Evolutionary conservation across 2,888 invertebrate genomes (phyloP), one percentile per base, ranked within the genome.

Genomic region (Rotaria sp.): DNA sequence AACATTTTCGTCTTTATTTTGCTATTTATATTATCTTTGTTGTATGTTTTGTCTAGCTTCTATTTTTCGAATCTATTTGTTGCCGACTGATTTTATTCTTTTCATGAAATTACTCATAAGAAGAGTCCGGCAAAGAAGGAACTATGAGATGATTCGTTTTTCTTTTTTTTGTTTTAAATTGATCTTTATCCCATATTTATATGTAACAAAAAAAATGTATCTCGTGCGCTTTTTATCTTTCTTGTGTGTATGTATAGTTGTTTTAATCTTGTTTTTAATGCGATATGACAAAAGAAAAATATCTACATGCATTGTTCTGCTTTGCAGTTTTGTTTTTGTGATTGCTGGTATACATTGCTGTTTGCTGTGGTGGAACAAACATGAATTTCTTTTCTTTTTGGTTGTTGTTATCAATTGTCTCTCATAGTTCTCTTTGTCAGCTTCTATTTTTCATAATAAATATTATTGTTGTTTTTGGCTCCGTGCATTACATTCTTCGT

Each of bases 361-460:
- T 67, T 67, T 67, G 67, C 67, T 35, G 67, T 67, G 67, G 67
- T 30, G 30, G 30, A 67, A 67, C 30, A 67, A 30, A 35, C 67
- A 30, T 13, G 67, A 13, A 67, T 30, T 67, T 67, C 18, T 67
- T 35, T 67, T 18, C 15, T 18, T 50, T 50, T 18, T 50, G 15
- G 13, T 50, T 50, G 3, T 50, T 50, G 13, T 67, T 15, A 67
- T 67, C 5, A 15, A 30, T 67, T 67, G 5, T 67, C 18, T 30
- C 67, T 35, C 67, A 67, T 67, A 8, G 11, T 35, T 67, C 18
- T 35, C 50, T 50, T 50, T 35, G 30, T 18, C 30, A 13, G 15
- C 67, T 67, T 30, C 30, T 67, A 67, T 67, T 67, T 67, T 67
- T 67, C 67, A 67, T 35, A 67, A 67, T 18, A 67, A 35, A 67